phyloP scores from a whole-genome alignment of 2,113 vertebrate genomes.

The Poeciliopsis occidentalis region DNA sequence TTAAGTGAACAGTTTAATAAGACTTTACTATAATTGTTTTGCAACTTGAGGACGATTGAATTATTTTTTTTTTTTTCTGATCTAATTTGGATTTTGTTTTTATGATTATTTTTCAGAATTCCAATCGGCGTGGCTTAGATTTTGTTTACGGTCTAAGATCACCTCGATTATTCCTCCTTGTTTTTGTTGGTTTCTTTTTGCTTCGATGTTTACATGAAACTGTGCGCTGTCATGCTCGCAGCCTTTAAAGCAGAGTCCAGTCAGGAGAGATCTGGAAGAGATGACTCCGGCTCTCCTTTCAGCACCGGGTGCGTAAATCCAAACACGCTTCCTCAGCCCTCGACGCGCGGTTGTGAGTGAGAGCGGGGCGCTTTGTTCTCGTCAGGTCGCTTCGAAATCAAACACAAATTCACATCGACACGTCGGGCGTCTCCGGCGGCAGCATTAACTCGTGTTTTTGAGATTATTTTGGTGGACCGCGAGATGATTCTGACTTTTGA shows the following conservation, averaged over 20 bases:
- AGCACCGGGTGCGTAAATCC: conserved; percentile 42
- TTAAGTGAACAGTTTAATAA: not conserved
- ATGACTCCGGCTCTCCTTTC: conserved; percentile 28
- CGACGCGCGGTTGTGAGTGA: not conserved
- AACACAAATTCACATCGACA: conserved; percentile 27
- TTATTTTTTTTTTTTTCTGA: not conserved
- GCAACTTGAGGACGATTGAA: not conserved
- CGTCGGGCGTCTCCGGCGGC: conserved; percentile 16
- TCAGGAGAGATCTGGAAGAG: not conserved
- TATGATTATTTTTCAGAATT: not conserved
- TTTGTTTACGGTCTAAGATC: not conserved
- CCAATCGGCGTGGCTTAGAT: not conserved
- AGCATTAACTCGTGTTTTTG: conserved; percentile 53
- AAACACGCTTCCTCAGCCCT: conserved; percentile 23
- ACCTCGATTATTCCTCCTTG: not conserved
- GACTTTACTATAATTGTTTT: not conserved
- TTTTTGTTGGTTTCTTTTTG: not conserved
- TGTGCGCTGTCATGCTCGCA: not conserved
- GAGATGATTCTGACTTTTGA: conserved; percentile 52
- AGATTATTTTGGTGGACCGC: conserved; percentile 36
- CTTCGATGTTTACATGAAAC: conserved; percentile 28
- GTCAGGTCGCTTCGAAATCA: conserved; percentile 20
- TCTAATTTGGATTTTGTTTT: not conserved
- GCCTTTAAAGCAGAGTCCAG: conserved; percentile 2
- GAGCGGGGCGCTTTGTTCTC: conserved; percentile 5